These are phyloP conservation scores for Regulus satrapa DNA, from an alignment of 2,113 vertebrate genomes.

Conservation along the genomic window DNA sequence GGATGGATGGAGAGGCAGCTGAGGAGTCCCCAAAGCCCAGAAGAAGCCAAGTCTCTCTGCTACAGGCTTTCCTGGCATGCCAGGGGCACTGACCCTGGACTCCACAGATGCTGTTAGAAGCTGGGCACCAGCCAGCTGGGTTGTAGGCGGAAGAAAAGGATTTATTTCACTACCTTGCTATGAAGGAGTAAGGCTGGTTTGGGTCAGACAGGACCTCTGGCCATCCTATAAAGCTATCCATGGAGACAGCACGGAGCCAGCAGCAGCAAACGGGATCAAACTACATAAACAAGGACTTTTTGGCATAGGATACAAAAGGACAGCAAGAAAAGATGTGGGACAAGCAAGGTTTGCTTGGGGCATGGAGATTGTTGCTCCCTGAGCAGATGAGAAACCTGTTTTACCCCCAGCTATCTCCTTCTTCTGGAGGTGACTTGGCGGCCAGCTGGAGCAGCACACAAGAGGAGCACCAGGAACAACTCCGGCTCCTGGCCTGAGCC, in stretches of 20 bases:
- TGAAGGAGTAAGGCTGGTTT: background rate
- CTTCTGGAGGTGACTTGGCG: background rate
- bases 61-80: background rate
- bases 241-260: background rate
- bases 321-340: background rate
- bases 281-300: background rate
- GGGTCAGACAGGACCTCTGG: background rate
- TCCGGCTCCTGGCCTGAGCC: background rate
- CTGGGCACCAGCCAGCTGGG: rapidly evolving
- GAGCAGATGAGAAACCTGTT: background rate
- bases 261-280: background rate
- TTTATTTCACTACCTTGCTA: background rate
- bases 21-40: background rate
- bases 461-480: background rate
- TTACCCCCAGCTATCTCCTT: background rate
- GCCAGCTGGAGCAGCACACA: rapidly evolving
- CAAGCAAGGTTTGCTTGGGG: background rate
- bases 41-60: background rate
- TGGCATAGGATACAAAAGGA: background rate
- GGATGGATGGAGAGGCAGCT: rapidly evolving
- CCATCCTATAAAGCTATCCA: background rate
- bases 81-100: background rate
- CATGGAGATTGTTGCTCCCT: background rate
- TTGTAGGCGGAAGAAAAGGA: background rate
- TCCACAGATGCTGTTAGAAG: background rate